Conservation (phyloP, 2,113 vertebrate species). For the Psettodes erumei region DNA sequence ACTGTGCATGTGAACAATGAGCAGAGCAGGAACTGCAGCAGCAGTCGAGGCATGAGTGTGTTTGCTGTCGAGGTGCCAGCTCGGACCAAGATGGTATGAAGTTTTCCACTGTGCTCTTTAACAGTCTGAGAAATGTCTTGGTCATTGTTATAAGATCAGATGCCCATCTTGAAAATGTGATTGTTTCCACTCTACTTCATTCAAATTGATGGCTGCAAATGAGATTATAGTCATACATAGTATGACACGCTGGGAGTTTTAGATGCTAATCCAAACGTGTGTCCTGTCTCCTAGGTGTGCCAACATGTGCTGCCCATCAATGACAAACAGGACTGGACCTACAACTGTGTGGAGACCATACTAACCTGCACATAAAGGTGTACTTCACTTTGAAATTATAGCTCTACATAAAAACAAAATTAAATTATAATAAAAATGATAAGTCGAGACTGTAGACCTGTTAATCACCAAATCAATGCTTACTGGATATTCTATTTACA, state of each 20-base stretch:
- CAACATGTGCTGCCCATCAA: slow-evolving; percentile 90
- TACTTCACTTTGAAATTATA: background rate
- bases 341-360: slow-evolving; percentile 88
- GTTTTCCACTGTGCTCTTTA: background rate
- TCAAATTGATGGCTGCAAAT: no score
- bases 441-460: no score
- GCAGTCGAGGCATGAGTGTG: slow-evolving; percentile 86
- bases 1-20: slow-evolving; percentile 92
- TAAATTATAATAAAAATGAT: no score
- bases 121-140: background rate
- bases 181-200: background rate
- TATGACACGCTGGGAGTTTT: background rate
- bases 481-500: background rate
- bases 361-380: slow-evolving; percentile 67
- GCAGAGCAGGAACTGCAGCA: slow-evolving; percentile 90
- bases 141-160: background rate
- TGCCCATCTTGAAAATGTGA: background rate
- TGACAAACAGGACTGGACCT: slow-evolving; percentile 90
- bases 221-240: background rate
- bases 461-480: background rate
- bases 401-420: slow-evolving; percentile 1
- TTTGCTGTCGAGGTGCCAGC: slow-evolving; percentile 94
- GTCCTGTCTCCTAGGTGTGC: slow-evolving; percentile 84
- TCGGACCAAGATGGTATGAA: slow-evolving; percentile 87
- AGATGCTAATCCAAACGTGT: slow-evolving; percentile 12